Evolutionary conservation across 2,113 vertebrate species (phyloP).

Genomic region (Cervus canadensis): DNA sequence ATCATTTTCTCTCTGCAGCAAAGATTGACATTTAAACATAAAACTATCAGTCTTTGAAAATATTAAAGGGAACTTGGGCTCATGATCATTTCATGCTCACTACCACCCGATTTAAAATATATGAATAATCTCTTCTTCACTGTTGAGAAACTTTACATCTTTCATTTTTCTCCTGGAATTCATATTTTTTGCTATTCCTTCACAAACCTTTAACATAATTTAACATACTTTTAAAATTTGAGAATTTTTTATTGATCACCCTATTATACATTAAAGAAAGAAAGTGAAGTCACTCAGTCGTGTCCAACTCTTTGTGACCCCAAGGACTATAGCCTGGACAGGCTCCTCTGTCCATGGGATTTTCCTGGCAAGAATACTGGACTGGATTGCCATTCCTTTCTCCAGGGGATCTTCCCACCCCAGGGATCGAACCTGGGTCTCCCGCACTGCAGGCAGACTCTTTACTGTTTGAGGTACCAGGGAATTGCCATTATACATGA

Average conservation of each 20-base stretch:
- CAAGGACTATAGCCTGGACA: background rate
- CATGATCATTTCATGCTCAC: constrained; percentile 23
- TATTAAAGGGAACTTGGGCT: constrained; percentile 23
- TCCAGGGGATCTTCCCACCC: background rate
- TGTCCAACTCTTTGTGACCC: background rate
- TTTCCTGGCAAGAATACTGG: background rate
- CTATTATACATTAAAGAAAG: constrained; percentile 11
- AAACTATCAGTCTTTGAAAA: constrained; percentile 26
- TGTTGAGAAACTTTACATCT: background rate
- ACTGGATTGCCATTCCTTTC: background rate
- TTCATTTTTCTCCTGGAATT: constrained; percentile 8
- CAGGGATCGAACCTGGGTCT: background rate
- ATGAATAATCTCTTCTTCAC: background rate
- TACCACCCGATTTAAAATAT: background rate
- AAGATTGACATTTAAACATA: constrained; percentile 51
- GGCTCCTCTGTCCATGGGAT: background rate
- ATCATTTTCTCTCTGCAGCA: constrained; percentile 4
- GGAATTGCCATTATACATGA: background rate
- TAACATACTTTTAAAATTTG: background rate
- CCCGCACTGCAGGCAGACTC: background rate
- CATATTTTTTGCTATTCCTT: constrained; percentile 11
- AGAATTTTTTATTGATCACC: constrained; percentile 19
- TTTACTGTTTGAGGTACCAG: background rate
- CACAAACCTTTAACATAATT: constrained; percentile 21
- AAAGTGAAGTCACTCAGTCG: background rate